These are phyloP conservation scores for Crepidodera aurea DNA, from an alignment of 2,888 invertebrate species.

Conservation along the genomic window DNA sequence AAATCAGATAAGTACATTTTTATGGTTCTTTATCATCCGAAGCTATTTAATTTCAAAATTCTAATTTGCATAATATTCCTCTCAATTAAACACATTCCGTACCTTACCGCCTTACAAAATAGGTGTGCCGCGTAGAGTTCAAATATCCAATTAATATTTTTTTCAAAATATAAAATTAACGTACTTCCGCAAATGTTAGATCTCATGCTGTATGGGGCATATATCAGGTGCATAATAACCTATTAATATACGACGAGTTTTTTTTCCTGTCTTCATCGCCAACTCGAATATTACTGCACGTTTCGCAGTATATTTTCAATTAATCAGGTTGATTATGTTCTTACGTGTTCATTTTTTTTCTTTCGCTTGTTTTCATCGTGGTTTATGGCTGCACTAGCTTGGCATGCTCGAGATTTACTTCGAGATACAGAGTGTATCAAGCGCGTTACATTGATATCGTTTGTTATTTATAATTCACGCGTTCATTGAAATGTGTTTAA, in stretches of 20 bases:
- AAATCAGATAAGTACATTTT: neutral
- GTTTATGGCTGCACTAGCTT: neutral
- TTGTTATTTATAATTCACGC: too few relatives aligned
- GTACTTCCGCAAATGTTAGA: constrained; percentile 24
- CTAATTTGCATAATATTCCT: constrained; percentile 21
- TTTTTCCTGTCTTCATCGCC: neutral
- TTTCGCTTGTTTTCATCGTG: neutral
- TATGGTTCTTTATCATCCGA: neutral
- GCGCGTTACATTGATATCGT: too few relatives aligned
- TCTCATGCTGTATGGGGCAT: constrained; percentile 16
- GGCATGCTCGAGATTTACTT: too few relatives aligned
- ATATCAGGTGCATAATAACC: constrained; percentile 25
- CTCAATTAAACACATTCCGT: constrained; percentile 18
- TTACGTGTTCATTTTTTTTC: constrained; percentile 1
- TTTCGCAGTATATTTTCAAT: constrained; percentile 9
- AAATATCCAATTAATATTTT: constrained; percentile 30
- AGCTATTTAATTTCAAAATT: constrained; percentile 10
- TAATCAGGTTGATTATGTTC: constrained; percentile 14
- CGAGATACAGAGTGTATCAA: too few relatives aligned
- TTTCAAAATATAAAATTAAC: constrained; percentile 16
- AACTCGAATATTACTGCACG: neutral
- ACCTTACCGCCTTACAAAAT: constrained; percentile 8
- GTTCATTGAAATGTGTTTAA: too few relatives aligned
- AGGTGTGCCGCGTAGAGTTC: constrained; percentile 22
- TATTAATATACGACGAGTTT: constrained; percentile 7